Percentiles rank a stretch among this genome's conserved stretches.
Conservation (phyloP, 2,113 vertebrate species). For the Osmerus eperlanus region DNA sequence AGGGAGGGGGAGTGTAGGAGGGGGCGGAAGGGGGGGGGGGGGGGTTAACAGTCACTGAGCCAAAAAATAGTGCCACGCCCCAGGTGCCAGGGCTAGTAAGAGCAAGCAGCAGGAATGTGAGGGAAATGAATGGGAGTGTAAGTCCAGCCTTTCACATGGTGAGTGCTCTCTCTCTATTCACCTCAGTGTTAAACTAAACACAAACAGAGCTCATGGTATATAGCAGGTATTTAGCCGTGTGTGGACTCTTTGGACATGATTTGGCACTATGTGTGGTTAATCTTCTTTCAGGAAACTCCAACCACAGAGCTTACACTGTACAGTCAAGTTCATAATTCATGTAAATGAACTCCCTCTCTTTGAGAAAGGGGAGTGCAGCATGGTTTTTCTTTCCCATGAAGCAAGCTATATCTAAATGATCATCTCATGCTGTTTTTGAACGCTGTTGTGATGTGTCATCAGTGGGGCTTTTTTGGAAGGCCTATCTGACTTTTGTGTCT, state of each 20-base stretch:
- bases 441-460: no score
- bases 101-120: conserved; percentile 72
- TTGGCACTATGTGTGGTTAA: conserved; percentile 6
- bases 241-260: neutral
- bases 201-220: conserved; percentile 16
- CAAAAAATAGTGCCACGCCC: conserved; percentile 69
- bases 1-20: conserved; percentile 43
- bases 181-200: conserved; percentile 42
- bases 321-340: neutral
- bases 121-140: conserved; percentile 71
- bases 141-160: conserved; percentile 70
- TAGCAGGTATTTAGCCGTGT: conserved; percentile 16
- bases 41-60: conserved; percentile 58
- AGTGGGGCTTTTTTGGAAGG: no score
- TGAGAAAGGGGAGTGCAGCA: neutral
- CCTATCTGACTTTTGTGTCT: no score
- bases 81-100: conserved; percentile 69
- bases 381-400: neutral
- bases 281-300: conserved; percentile 9
- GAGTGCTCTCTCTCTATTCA: conserved; percentile 51
- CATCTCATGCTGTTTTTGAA: neutral
- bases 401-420: neutral
- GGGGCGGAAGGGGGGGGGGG: conserved; percentile 45
- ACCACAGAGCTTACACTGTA: neutral
- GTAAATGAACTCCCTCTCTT: neutral